Base-by-base conservation (phyloP, 2,888 invertebrate species). In the Hartigia nigra region DNA sequence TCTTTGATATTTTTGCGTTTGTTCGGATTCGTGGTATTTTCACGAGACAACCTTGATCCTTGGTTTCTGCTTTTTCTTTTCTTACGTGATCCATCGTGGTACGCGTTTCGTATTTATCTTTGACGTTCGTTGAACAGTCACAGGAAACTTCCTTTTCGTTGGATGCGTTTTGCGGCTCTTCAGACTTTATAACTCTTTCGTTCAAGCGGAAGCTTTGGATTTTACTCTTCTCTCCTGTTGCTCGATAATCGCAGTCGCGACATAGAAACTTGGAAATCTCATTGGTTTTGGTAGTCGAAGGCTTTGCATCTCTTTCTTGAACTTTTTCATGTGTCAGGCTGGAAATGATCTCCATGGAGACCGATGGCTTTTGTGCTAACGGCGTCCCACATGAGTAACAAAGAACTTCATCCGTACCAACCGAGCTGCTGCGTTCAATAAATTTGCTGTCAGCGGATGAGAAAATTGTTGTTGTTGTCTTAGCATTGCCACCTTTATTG, bases 1-100 rank as follows among this genome's bases (percentile, higher is more conserved):
- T 11, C 11, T 4, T 72, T 34, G 5, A 12, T 34, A 32, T 34
- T 34, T 34, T 72, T 14, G 31, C 72, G 31, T 12, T 34, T 31
- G 1, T 23, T 34, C 32, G 31, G 32, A 5, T 32, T 34, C 72
- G n/a, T 3, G 87, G 78, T 69, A 87, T 86, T 77, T 83, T 86
- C 1, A 83, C 88, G 77, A 85, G 82, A 31, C 84, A 84, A 11
- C 81, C 74, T 55, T 86, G 84, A 69, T 89, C 87, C 12, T 79
- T 83, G 12, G 79, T 87, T 37, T 83, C 84, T 3, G 80, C 82
- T 75, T 74, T 80, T 31, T 72, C 55, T 34, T 78, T 76, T 78
- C 23, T 23, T 9, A 9, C 9, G 0, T 4, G 35, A 35, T 35
- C 9, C 9, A 35, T 4, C 55, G 23, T 55, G 9, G 5, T 23